Evolutionary conservation across 2,888 invertebrate genomes (phyloP).

Genomic region (Holacanthella duospinosa): DNA sequence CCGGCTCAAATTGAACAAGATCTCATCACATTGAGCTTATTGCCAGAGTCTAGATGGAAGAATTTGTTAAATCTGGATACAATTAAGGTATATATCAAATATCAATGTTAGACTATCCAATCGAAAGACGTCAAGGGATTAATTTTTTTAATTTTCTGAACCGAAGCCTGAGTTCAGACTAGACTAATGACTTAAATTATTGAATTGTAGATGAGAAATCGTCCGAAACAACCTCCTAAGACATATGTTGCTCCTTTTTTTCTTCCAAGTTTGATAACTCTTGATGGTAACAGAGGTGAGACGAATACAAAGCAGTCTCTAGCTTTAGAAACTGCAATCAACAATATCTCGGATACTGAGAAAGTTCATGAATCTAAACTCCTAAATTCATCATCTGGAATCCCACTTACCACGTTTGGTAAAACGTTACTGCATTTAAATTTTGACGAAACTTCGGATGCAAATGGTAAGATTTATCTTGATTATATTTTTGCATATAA

Average conservation of each 20-base stretch:
- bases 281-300: not conserved
- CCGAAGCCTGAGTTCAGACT: no score
- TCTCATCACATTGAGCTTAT: slow-evolving; percentile 71
- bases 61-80: slow-evolving; percentile 76
- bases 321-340: no score
- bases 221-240: slow-evolving; percentile 73
- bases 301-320: not conserved
- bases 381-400: no score
- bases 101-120: not conserved
- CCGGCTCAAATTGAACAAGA: slow-evolving; percentile 64
- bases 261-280: slow-evolving; percentile 61
- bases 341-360: not conserved
- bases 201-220: slow-evolving; percentile 54
- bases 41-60: slow-evolving; percentile 82
- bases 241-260: slow-evolving; percentile 89
- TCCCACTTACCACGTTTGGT: not conserved
- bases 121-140: no score
- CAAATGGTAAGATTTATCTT: not conserved
- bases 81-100: slow-evolving; percentile 54
- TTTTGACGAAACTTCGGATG: not conserved
- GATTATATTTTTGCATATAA: not conserved
- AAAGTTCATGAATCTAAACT: not conserved
- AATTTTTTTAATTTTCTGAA: slow-evolving; percentile 2
- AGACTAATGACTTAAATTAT: not conserved
- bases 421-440: not conserved